Evolutionary conservation across 2,797 vertebrate genomes (phyloP).

Genomic region (Enteromius radiatus): DNA sequence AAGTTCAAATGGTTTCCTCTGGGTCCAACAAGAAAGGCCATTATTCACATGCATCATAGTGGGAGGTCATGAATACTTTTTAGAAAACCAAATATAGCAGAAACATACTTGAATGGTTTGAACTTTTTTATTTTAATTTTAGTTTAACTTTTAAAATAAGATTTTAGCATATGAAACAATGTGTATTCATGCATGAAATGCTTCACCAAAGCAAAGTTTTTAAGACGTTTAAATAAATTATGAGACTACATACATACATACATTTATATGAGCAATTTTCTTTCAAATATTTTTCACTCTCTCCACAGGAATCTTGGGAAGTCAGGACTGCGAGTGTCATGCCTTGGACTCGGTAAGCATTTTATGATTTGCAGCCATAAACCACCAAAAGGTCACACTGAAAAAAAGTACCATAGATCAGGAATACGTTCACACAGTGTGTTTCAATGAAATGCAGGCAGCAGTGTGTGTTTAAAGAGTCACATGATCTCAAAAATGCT

Average conservation of each 20-base stretch:
- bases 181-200: not conserved
- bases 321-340: constrained; percentile 95
- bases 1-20: not conserved
- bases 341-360: constrained; percentile 95
- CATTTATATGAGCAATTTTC: too few species aligned
- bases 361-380: constrained; percentile 45
- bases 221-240: not conserved
- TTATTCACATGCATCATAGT: not conserved
- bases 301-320: constrained; percentile 93
- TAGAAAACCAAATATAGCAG: not conserved
- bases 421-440: not conserved
- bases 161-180: not conserved
- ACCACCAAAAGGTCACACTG: constrained; percentile 10
- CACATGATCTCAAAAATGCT: constrained; percentile 16
- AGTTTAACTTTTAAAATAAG: not conserved
- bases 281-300: constrained; percentile 46
- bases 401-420: not conserved
- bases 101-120: not conserved
- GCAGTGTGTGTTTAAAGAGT: constrained; percentile 20
- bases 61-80: not conserved
- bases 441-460: not conserved
- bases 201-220: not conserved
- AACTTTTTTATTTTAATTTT: not conserved
- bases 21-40: not conserved
- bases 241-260: not conserved